Conservation (phyloP, 2,113 vertebrate genomes). For the Paracanthobrama guichenoti region DNA sequence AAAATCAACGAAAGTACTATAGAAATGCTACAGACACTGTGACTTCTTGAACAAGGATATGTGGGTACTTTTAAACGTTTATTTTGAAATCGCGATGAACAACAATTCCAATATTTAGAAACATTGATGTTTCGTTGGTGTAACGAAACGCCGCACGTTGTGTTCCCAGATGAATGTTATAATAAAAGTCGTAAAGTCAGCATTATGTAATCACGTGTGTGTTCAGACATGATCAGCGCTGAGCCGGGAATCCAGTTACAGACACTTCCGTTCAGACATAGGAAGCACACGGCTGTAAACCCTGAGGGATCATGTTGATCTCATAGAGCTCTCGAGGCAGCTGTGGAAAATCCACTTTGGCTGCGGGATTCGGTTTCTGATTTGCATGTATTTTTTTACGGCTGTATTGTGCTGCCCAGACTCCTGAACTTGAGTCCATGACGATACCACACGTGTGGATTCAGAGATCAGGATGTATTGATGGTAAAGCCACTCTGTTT, state of each 20-base stretch:
- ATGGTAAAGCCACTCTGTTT: background rate
- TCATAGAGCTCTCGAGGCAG: background rate
- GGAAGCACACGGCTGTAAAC: background rate
- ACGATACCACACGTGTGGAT: background rate
- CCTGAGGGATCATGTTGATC: conserved; percentile 13
- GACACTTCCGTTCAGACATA: conserved; percentile 33
- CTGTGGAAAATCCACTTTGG: conserved; percentile 29
- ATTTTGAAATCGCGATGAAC: too few relatives aligned
- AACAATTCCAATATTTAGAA: too few relatives aligned
- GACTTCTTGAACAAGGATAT: too few relatives aligned
- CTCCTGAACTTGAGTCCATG: background rate
- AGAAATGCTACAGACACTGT: too few relatives aligned
- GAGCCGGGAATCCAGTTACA: conserved; percentile 3
- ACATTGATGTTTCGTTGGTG: too few relatives aligned
- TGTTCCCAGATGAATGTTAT: too few relatives aligned
- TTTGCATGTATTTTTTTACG: conserved; percentile 4
- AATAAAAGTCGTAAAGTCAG: too few relatives aligned
- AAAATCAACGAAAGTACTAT: too few relatives aligned
- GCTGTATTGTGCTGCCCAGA: background rate
- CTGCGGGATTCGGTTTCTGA: background rate
- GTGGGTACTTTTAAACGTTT: too few relatives aligned
- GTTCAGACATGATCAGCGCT: background rate
- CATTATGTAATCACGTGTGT: background rate
- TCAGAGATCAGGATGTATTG: background rate
- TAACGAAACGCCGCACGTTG: too few relatives aligned